Evolutionary conservation across 2,888 invertebrate genomes (phyloP).

Genomic region (Cheilosia scutellata): DNA sequence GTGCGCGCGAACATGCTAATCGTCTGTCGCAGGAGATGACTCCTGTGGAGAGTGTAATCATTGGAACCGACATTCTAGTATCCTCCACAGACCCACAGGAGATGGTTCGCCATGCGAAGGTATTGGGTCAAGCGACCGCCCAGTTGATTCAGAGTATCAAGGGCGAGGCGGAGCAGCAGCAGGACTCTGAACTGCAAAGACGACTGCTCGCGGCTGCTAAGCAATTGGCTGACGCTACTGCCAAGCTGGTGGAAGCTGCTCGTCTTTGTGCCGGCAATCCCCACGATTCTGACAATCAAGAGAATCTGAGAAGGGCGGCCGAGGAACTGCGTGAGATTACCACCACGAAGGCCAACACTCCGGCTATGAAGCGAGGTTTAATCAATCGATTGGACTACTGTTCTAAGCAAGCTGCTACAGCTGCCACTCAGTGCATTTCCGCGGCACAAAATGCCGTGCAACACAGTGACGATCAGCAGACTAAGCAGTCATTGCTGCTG

Average conservation of each 20-base stretch:
- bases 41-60: conserved; percentile 94
- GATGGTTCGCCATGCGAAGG: conserved; percentile 96
- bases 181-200: conserved; percentile 94
- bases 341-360: conserved; percentile 92
- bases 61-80: conserved; percentile 94
- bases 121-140: conserved; percentile 97
- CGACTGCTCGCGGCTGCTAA: conserved; percentile 97
- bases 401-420: conserved; percentile 93
- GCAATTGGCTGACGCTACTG: conserved; percentile 97
- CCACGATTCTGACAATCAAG: conserved; percentile 93
- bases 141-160: conserved; percentile 97
- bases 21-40: conserved; percentile 90
- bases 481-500: conserved; percentile 89
- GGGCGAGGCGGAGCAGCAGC: conserved; percentile 95
- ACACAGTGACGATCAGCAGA: conserved; percentile 86
- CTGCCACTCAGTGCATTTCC: conserved; percentile 95
- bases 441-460: conserved; percentile 93
- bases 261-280: conserved; percentile 95
- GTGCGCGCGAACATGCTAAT: conserved; percentile 87
- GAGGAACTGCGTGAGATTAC: conserved; percentile 97
- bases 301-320: conserved; percentile 93
- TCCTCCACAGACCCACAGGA: conserved; percentile 95
- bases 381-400: conserved; percentile 89
- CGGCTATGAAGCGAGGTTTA: conserved; percentile 90
- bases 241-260: conserved; percentile 98